Base-by-base conservation (phyloP, 1,140 invertebrate genomes). In the Solenopsis fugax region DNA sequence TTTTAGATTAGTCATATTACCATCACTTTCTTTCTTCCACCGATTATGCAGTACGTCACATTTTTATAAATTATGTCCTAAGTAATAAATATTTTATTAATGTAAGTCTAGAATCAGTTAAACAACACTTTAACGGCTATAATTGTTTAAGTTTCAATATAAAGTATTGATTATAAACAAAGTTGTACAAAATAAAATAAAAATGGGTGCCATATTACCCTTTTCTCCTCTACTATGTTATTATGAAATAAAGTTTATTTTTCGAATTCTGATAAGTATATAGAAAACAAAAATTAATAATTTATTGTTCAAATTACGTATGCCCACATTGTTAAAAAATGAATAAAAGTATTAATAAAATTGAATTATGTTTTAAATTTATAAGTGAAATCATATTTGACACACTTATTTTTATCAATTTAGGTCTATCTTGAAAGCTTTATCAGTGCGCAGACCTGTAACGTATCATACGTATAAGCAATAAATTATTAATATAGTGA, bases 241-340 rank as follows among this genome's bases (percentile, higher is more conserved):
- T 45, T 16, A 18, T 67, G 87, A 48, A 75, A 64, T 60, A 87
- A 84, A 29, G n/a, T 29, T 54, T 41, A 6, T 34, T 89, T n/a
- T 84, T 71, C 64, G 65, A 89, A 69, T 34, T 3, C 18, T 24
- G 52, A 89, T 75, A 71, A 71, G 5, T 88, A 58, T 50, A 69
- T 82, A 48, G 45, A 60, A 71, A 29, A 29, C 75, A 37, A 48
- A 56, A 64, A 69, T 45, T 64, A 41, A 72, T 65, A 65, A 65
- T 2, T 62, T 9, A 76, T 13, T n/a, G 54, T 71, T 87, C 71
- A 85, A 29, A 52, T 52, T 29, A 72, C 9, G 16, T 18, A 0
- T 10, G 3, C 3, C 2, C 29, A 18, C 18, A 64, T 37, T 37
- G 1, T 9, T 64, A 34, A 34, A 18, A 64, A 18, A 29, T 29